phyloP scores from a whole-genome alignment of 2,113 vertebrate genomes.

The Ifrita kowaldi region DNA sequence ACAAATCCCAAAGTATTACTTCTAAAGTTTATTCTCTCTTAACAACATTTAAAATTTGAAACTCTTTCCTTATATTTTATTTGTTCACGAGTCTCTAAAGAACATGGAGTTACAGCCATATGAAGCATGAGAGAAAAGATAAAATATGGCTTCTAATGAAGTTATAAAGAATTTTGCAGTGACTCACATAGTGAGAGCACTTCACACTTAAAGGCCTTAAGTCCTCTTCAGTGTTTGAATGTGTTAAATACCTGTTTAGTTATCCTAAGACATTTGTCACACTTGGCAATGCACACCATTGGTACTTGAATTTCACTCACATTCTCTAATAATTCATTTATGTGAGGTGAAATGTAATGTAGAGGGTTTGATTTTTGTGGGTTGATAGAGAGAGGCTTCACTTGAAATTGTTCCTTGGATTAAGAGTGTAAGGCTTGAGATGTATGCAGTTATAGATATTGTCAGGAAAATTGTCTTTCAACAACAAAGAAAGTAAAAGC shows the following conservation, averaged over 20 bases:
- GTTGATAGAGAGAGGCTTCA: neutral
- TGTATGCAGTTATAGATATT: neutral
- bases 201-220: neutral
- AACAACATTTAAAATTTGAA: neutral
- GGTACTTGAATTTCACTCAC: neutral
- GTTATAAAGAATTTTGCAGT: neutral
- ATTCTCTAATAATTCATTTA: neutral
- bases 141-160: neutral
- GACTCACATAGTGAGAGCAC: neutral
- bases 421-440: neutral
- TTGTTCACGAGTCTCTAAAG: neutral
- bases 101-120: neutral
- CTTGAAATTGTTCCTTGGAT: neutral
- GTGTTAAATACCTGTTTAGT: neutral
- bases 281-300: neutral
- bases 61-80: neutral
- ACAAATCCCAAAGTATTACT: neutral
- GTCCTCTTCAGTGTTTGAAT: neutral
- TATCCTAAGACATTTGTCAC: neutral
- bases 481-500: neutral
- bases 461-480: neutral
- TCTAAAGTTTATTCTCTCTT: neutral
- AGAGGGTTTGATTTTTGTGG: neutral
- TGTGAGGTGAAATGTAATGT: neutral
- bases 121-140: neutral